Evolutionary conservation across 2,113 vertebrate genomes (phyloP).

Genomic region (Monopterus albus): DNA sequence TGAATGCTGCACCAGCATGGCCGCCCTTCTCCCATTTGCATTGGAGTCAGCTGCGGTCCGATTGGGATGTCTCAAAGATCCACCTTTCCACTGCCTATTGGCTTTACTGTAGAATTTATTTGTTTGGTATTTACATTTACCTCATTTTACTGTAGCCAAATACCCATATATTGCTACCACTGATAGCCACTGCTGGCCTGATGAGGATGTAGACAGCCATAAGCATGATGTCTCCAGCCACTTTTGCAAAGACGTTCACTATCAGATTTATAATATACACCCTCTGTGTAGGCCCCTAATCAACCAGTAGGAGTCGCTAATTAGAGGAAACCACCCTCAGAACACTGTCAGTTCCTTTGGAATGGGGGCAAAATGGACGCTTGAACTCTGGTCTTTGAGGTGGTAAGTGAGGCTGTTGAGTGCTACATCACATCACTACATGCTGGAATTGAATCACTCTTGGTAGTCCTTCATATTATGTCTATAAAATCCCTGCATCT

Average conservation of each 20-base stretch:
- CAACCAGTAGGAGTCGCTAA: no score
- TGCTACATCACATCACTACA: no score
- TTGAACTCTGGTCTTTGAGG: no score
- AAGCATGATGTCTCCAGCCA: background rate
- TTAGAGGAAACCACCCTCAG: constrained; percentile 20
- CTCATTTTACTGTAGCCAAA: background rate
- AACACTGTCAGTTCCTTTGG: no score
- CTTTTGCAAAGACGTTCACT: background rate
- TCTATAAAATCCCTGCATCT: no score
- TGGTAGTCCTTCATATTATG: no score
- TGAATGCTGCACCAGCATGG: constrained; percentile 30
- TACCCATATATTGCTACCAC: background rate
- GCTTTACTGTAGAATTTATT: constrained; percentile 18
- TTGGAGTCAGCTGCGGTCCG: no score
- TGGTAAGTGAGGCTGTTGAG: no score
- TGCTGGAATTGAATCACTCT: no score
- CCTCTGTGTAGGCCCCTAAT: background rate
- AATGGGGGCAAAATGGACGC: no score
- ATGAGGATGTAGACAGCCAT: constrained; percentile 3
- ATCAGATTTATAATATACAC: background rate
- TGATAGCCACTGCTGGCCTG: constrained; percentile 4
- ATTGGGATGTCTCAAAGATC: no score
- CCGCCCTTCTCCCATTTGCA: constrained; percentile 35
- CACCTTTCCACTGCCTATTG: constrained; percentile 26
- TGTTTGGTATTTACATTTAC: constrained; percentile 20